A percentile compares a stretch with the other conserved stretches of the same genome.
Evolutionary conservation across 2,888 invertebrate genomes (phyloP).

Genomic region (Cephus pygmeus): DNA sequence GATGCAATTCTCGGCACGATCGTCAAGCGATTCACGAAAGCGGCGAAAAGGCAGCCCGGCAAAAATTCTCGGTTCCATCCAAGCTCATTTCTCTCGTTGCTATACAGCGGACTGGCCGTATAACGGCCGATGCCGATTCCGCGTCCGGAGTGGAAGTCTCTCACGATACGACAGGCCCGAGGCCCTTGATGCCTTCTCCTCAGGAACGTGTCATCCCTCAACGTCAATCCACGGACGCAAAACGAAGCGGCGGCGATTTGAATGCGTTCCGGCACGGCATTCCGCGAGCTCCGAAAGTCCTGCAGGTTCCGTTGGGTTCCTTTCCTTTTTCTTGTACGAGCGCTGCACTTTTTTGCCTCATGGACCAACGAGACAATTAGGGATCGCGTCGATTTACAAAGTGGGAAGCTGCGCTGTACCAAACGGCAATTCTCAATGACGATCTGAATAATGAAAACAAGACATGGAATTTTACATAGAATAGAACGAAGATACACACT

Average conservation of each 20-base stretch:
- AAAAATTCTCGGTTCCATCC: conserved; percentile 45
- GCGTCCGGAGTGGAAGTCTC: conserved; percentile 34
- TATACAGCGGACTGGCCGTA: neutral
- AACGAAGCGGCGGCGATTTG: conserved; percentile 40
- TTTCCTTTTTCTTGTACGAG: neutral
- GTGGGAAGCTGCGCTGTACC: neutral
- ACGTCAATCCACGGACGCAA: conserved; percentile 55
- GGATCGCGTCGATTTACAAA: neutral
- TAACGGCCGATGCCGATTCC: conserved; percentile 12
- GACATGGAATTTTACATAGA: neutral
- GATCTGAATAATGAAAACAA: neutral
- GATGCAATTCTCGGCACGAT: conserved; percentile 55
- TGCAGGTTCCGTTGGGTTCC: neutral
- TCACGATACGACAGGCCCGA: conserved; percentile 37
- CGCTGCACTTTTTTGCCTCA: conserved; percentile 1
- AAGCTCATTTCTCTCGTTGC: conserved; percentile 25
- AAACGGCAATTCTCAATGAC: neutral
- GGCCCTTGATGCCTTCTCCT: conserved; percentile 29
- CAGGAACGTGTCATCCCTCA: conserved; percentile 61
- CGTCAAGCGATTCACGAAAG: conserved; percentile 54
- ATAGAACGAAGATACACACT: neutral
- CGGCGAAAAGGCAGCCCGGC: conserved; percentile 47
- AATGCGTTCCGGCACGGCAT: conserved; percentile 44
- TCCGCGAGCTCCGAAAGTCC: conserved; percentile 25
- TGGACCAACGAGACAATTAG: conserved; percentile 9